Base-by-base conservation (phyloP, 2,888 invertebrate species). In the Apodemia duryi region DNA sequence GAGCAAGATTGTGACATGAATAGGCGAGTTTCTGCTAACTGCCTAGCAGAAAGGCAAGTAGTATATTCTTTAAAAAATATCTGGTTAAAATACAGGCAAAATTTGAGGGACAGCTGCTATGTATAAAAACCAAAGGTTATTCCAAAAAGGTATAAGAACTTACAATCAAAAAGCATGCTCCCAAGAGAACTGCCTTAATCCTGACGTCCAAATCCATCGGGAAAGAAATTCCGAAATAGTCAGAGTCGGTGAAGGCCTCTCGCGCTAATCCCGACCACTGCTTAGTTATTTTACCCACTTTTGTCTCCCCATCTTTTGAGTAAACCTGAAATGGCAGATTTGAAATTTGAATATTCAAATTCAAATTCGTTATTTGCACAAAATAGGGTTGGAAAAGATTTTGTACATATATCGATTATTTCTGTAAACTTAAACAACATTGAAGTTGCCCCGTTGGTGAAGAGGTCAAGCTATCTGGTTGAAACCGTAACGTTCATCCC, bases 221-320 rank as follows among this genome's bases (percentile, higher is more conserved):
- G 83, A 98, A 98, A n/a, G 94, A 94, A 68, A 98, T 95, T 38
- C 97, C 97, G 84, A 98, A 98, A 84, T 95, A 95, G 83, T 98
- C 97, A 0, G 97, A 93, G 86, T 97, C 97, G 0, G 97, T 97
- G 81, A 97, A 97, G 67, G 94, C 86, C 88, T 98, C 98, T 66
- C 96, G 94, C 1, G 94, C 92, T 61, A 97, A 77, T 0, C 98
- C 98, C 0, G 96, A 94, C 98, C 98, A 98, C 79, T 97, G 96
- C 82, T 98, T 98, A 0, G 96, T 95, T 73, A 98, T 98, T 81
- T 94, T 95, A 1, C 98, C 98, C 66, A 98, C 95, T 85, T 95
- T 94, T 0, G 93, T 94, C 66, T 93, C 93, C 4, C 96, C 96
- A 79, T 97, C 97, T 62, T 93, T 89, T 0, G 97, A 95, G 77